phyloP scores from a whole-genome alignment of 1,140 invertebrate genomes.

The Hylaeus volcanicus region DNA sequence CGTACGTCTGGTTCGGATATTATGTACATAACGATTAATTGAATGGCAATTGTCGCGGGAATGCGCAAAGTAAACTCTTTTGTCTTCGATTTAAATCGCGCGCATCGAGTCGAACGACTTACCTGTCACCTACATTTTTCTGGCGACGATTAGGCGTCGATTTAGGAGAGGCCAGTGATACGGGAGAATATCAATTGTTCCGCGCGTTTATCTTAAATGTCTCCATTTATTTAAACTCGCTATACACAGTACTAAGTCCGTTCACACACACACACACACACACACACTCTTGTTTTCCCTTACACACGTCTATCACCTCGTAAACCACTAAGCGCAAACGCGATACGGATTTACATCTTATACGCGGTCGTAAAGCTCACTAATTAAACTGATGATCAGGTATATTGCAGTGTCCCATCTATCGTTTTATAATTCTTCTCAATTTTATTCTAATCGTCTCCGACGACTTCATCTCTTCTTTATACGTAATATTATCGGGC shows the following conservation, averaged over 20 bases:
- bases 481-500: conserved; percentile 67
- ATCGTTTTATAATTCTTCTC: conserved; percentile 70
- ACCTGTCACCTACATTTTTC: conserved; percentile 8
- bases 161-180: not conserved
- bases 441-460: conserved; percentile 64
- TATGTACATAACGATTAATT: conserved; percentile 35
- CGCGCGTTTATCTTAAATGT: conserved; percentile 64
- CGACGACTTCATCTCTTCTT: conserved; percentile 67
- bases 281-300: conserved; percentile 54
- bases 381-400: conserved; percentile 78
- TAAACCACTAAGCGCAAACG: conserved; percentile 52
- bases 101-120: not conserved
- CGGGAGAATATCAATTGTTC: conserved; percentile 10
- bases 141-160: not conserved
- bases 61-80: too few relatives aligned
- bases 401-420: conserved; percentile 81
- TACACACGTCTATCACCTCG: conserved; percentile 56
- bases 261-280: conserved; percentile 64
- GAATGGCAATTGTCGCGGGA: not conserved
- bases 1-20: not conserved
- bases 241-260: conserved; percentile 75
- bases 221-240: conserved; percentile 78
- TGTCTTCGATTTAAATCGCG: not conserved
- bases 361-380: conserved; percentile 75
- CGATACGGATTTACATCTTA: conserved; percentile 72